Evolutionary conservation across 2,888 invertebrate species (phyloP).

Genomic region (Eretmocerus hayati): DNA sequence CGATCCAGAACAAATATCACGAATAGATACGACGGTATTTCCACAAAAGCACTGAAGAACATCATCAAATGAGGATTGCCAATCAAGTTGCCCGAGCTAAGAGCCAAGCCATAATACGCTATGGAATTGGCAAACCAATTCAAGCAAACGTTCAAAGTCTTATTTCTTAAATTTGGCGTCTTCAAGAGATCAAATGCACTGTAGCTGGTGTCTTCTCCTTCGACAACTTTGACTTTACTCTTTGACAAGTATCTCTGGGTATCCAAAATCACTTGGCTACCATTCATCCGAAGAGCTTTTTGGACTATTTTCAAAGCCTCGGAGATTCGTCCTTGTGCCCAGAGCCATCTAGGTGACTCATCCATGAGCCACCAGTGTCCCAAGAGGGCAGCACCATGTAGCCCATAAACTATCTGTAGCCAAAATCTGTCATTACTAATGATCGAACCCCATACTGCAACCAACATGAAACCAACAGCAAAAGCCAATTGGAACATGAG

Average conservation of each 20-base stretch:
- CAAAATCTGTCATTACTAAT: slow-evolving; percentile 65
- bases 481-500: slow-evolving; percentile 73
- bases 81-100: slow-evolving; percentile 72
- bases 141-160: slow-evolving; percentile 73
- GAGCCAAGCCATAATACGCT: slow-evolving; percentile 76
- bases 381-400: slow-evolving; percentile 65
- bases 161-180: slow-evolving; percentile 70
- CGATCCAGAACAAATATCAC: slow-evolving; percentile 68
- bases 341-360: slow-evolving; percentile 82
- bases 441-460: slow-evolving; percentile 75
- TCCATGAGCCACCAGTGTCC: slow-evolving; percentile 85
- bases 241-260: slow-evolving; percentile 58
- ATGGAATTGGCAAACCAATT: slow-evolving; percentile 87
- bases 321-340: slow-evolving; percentile 69
- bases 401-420: slow-evolving; percentile 72
- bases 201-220: slow-evolving; percentile 49
- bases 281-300: slow-evolving; percentile 69
- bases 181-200: slow-evolving; percentile 68
- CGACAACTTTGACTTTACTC: slow-evolving; percentile 46
- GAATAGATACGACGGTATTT: slow-evolving; percentile 71
- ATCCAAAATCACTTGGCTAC: slow-evolving; percentile 57
- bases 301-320: slow-evolving; percentile 70
- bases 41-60: slow-evolving; percentile 69
- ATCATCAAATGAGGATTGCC: slow-evolving; percentile 76
- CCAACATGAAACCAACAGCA: slow-evolving; percentile 73